phyloP scores from a whole-genome alignment of 2,888 invertebrate genomes.

The Parnassius mnemosyne region DNA sequence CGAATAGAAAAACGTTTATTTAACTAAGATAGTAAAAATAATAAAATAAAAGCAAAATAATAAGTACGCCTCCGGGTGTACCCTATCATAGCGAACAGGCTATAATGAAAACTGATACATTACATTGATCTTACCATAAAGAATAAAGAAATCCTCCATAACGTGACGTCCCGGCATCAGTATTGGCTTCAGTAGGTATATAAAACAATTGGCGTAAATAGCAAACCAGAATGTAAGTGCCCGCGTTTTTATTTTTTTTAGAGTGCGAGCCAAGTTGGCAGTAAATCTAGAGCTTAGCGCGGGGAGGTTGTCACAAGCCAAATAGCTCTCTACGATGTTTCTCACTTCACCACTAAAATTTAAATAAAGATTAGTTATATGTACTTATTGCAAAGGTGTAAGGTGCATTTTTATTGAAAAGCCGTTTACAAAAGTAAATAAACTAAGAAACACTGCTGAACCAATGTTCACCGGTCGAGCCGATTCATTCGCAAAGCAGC shows the following conservation, averaged over 20 bases:
- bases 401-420: too few species aligned
- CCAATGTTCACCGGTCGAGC: too few species aligned
- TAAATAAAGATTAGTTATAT: not conserved
- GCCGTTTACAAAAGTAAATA: too few species aligned
- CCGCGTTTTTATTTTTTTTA: slow-evolving; percentile 48
- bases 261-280: slow-evolving; percentile 37
- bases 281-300: slow-evolving; percentile 40
- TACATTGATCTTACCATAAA: slow-evolving; percentile 40
- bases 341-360: slow-evolving; percentile 40
- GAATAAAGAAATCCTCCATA: slow-evolving; percentile 39
- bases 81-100: too few species aligned
- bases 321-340: slow-evolving; percentile 38
- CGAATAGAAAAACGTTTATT: too few species aligned
- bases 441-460: too few species aligned
- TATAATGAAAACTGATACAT: too few species aligned
- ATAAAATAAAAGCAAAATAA: too few species aligned
- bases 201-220: slow-evolving; percentile 43
- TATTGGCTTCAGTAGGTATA: slow-evolving; percentile 41
- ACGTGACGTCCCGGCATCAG: slow-evolving; percentile 46
- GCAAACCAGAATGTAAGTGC: slow-evolving; percentile 48
- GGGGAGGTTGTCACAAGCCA: slow-evolving; percentile 38
- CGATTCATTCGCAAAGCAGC: too few species aligned
- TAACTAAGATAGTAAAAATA: too few species aligned
- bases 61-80: too few species aligned
- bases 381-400: too few species aligned